Evolutionary conservation across 2,113 vertebrate species (phyloP), one percentile per base, ranked within the genome.

Genomic region (Candoia aspera): DNA sequence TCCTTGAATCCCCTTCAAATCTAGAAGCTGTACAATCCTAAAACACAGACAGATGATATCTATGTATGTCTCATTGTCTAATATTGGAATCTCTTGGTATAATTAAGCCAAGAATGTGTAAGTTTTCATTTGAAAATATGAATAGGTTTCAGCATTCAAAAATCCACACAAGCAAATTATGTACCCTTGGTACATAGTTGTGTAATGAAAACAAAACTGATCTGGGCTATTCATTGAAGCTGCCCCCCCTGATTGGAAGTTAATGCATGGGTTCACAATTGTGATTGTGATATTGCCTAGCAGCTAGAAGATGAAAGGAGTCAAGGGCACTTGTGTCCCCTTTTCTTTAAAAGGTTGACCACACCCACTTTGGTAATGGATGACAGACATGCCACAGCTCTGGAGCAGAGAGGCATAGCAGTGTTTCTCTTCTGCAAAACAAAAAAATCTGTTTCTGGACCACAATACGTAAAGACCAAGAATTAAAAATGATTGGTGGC

Each of bases 241-340:
- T 60, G 85, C 3, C 29, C 11, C 17, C 19, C 29, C 12, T 91
- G 68, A 46, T 84, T 84, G 90, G 73, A 29, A 55, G 59, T 68
- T 86, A 4, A 53, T 55, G 11, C 3, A 8, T 89, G n/a, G 54
- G n/a, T 84, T 93, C 90, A 93, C 57, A 91, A 89, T 91, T 79
- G 4, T 86, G 57, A 26, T 68, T 26, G 26, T 85, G 59, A 58
- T 29, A 85, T 19, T 86, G 26, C 8, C n/a, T 58, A 49, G 11
- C 37, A 68, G 29, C 33, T 59, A 64, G 53, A 49, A 54, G 37
- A 29, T 49, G 24, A 59, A 64, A 17, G 3, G 26, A 29, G 64
- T 59, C n/a, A 85, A 84, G 73, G 86, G n/a, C 23, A 89, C 6
- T 12, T 33, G n/a, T 46, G 37, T 42, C 12, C 86, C 53, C 62